Percentiles rank a stretch among this genome's conserved stretches.
Evolutionary conservation across 2,797 vertebrate genomes (phyloP).

Genomic region (Lindbergichthys nudifrons): DNA sequence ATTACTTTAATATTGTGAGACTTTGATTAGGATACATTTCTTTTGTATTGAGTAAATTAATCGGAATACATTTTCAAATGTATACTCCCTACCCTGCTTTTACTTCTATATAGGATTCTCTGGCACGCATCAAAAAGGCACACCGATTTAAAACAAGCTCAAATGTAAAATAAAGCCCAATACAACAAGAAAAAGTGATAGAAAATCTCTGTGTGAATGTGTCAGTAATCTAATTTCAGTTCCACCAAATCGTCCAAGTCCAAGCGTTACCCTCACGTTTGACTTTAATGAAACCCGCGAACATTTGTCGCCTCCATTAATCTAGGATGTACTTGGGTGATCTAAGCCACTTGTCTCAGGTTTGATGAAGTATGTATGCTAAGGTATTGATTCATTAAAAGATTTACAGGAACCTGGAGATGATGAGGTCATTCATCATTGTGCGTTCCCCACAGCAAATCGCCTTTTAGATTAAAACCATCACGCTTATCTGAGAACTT

Average conservation of each 20-base stretch:
- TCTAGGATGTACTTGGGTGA: slow-evolving; percentile 45
- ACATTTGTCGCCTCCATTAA: slow-evolving; percentile 51
- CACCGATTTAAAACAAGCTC: background rate
- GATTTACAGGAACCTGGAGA: slow-evolving; percentile 69
- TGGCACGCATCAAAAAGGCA: background rate
- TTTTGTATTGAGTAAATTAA: too few species aligned
- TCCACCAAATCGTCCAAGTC: background rate
- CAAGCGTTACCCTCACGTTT: slow-evolving; percentile 24
- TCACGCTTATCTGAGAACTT: slow-evolving; percentile 49
- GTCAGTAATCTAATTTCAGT: background rate
- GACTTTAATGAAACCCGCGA: slow-evolving; percentile 45
- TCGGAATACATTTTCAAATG: too few species aligned
- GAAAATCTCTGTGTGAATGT: background rate
- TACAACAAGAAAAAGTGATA: background rate
- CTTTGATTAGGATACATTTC: too few species aligned
- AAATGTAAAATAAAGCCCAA: background rate
- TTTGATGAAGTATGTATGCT: slow-evolving; percentile 61
- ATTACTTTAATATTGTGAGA: too few species aligned
- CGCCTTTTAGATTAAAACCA: slow-evolving; percentile 66
- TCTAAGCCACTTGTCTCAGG: slow-evolving; percentile 49
- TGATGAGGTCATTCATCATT: slow-evolving; percentile 72
- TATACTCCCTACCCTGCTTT: too few species aligned
- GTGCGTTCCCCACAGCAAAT: slow-evolving; percentile 51
- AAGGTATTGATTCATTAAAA: slow-evolving; percentile 72
- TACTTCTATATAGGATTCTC: background rate